Evolutionary conservation across 2,888 invertebrate species (phyloP).

Genomic region (Morinoia aosen): DNA sequence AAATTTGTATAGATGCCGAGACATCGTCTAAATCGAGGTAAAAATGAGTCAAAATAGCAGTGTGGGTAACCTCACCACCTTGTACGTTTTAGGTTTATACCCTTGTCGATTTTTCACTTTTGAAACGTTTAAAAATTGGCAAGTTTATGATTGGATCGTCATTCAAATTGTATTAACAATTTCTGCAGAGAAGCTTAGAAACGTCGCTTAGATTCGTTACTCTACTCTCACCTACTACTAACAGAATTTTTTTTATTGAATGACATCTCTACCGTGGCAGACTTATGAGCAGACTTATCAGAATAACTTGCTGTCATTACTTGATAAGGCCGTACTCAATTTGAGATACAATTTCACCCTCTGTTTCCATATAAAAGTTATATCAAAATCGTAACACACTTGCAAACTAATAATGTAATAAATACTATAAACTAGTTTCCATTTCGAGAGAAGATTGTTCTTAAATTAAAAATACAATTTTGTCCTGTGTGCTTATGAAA

Average conservation of each 20-base stretch:
- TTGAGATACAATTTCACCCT: no score
- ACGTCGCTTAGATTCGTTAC: not conserved
- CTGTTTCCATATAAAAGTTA: no score
- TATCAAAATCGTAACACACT: no score
- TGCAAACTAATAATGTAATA: no score
- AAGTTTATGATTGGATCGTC: not conserved
- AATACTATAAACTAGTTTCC: no score
- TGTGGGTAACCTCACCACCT: not conserved
- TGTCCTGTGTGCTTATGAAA: not conserved
- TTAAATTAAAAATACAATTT: not conserved
- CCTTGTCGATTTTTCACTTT: not conserved
- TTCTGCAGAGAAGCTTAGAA: not conserved
- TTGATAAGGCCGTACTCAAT: no score
- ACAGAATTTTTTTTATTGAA: no score
- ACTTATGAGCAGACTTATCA: no score
- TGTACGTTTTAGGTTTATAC: not conserved
- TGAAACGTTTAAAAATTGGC: not conserved
- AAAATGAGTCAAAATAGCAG: not conserved
- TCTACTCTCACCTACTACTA: not conserved
- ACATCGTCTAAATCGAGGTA: not conserved
- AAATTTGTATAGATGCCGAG: not conserved
- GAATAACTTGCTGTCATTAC: no score
- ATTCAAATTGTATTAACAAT: not conserved
- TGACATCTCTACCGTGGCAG: no score
- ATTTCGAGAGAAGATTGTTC: no score